These are phyloP conservation scores for Sinohyriopsis cumingii DNA, from an alignment of 2,888 invertebrate genomes.

Conservation along the genomic window DNA sequence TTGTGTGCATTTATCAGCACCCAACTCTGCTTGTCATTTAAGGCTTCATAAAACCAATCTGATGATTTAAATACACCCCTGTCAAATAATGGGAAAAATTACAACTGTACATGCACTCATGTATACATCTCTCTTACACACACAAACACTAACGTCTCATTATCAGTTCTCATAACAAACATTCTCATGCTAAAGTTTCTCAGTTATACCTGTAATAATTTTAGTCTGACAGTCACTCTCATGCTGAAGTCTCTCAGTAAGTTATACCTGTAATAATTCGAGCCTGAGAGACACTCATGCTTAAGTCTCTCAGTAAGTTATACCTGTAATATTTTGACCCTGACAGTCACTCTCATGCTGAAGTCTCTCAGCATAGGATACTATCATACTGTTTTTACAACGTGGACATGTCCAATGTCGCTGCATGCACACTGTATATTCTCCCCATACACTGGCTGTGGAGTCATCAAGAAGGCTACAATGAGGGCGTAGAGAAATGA, in stretches of 20 bases:
- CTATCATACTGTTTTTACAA: constrained; percentile 79
- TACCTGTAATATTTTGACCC: constrained; percentile 47
- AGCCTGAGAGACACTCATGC: constrained; percentile 77
- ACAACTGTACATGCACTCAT: too few relatives aligned
- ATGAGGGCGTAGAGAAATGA: constrained; percentile 59
- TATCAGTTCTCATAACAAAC: too few relatives aligned
- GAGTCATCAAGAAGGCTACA: constrained; percentile 75
- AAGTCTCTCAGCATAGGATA: constrained; percentile 81
- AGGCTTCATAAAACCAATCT: too few relatives aligned
- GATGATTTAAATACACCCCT: too few relatives aligned
- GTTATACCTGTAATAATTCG: constrained; percentile 45
- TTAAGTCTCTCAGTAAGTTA: constrained; percentile 78
- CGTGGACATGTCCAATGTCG: constrained; percentile 83
- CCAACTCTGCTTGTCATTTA: too few relatives aligned
- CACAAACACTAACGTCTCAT: too few relatives aligned
- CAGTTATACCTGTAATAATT: constrained; percentile 24
- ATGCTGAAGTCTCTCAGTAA: constrained; percentile 79
- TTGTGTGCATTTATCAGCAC: too few relatives aligned
- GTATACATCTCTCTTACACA: too few relatives aligned
- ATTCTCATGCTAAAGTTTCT: too few relatives aligned
- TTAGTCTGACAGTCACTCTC: constrained; percentile 73
- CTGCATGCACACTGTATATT: constrained; percentile 73
- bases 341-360: constrained; percentile 80
- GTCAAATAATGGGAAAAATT: too few relatives aligned
- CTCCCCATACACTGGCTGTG: constrained; percentile 58